Base-by-base conservation (phyloP, 2,797 vertebrate species). In the Falco peregrinus region DNA sequence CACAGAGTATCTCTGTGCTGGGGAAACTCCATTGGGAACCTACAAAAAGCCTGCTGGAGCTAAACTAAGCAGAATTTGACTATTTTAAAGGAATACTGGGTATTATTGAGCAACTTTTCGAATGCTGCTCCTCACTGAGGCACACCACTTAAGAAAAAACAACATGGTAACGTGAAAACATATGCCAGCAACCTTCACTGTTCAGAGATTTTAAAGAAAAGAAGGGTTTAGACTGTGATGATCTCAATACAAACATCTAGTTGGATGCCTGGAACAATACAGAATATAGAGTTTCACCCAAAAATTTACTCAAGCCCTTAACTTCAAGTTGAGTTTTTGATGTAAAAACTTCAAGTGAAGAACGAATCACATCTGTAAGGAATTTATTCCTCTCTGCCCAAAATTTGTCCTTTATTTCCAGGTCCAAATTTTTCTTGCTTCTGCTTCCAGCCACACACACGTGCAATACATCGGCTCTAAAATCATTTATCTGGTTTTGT, bases 401-500 rank as follows among this genome's bases (percentile, higher is more conserved):
- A 77, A 90, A 39, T 87, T 82, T 61, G 25, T 56, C 56, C 53
- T 45, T 90, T 84, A 77, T 90, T 95, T 95, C 85, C 68, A 85
- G 13, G 31, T 84, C 88, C 78, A 95, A 53, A 35, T 70, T 87
- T 85, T 79, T 82, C 81, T 90, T 94, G 53, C 47, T 86, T 94
- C 54, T 82, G 33, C 93, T 91, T 91, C 91, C 68, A 96, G 74
- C 35, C 78, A 65, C 0, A 1, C 87, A 89, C 93, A 94, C 26
- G 21, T 92, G 91, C 92, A 94, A 81, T 86, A 73, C 84, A 90
- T 90, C 11, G 75, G 60, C 82, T 67, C 82, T n/a, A 70, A 77
- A 91, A 90, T 39, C 61, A 65, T 89, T 89, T 93, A 84, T 94
- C 91, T 96, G 93, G 35, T 96, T 97, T 96, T 93, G 95, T 91